A percentile compares a stretch with the other conserved stretches of the same genome.
Evolutionary conservation across 2,113 vertebrate species (phyloP).

Genomic region (Mastomys coucha): DNA sequence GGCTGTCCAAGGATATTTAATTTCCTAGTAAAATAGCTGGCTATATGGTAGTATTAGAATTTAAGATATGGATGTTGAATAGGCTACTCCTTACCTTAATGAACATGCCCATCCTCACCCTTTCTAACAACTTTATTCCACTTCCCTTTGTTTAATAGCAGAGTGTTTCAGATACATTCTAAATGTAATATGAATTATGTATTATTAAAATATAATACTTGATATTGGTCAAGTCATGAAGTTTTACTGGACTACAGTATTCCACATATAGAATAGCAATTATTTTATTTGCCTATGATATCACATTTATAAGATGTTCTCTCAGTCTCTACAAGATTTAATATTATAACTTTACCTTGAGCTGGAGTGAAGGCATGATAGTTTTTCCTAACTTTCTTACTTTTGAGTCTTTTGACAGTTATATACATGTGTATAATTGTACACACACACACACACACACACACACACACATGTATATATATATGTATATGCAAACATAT

Average conservation of each 20-base stretch:
- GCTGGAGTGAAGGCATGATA: not conserved
- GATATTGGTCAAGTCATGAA: not conserved
- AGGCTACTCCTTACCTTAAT: not conserved
- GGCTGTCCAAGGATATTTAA: not conserved
- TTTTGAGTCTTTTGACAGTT: not conserved
- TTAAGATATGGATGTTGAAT: not conserved
- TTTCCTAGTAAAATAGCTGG: constrained; percentile 28
- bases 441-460: no score
- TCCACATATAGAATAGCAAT: not conserved
- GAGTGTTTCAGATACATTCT: not conserved
- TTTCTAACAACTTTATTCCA: not conserved
- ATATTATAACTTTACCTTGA: not conserved
- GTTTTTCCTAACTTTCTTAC: not conserved
- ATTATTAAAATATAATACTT: not conserved
- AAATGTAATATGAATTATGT: not conserved
- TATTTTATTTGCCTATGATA: constrained; percentile 2
- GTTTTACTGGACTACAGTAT: not conserved
- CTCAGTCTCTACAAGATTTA: not conserved
- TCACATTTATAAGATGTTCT: not conserved
- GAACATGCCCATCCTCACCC: not conserved
- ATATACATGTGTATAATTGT: not conserved
- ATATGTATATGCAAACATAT: no score
- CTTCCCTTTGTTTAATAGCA: constrained; percentile 17
- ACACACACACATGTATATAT: no score
- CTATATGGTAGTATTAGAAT: not conserved